phyloP scores from a whole-genome alignment of 2,888 invertebrate species.

The Eulithis testata region DNA sequence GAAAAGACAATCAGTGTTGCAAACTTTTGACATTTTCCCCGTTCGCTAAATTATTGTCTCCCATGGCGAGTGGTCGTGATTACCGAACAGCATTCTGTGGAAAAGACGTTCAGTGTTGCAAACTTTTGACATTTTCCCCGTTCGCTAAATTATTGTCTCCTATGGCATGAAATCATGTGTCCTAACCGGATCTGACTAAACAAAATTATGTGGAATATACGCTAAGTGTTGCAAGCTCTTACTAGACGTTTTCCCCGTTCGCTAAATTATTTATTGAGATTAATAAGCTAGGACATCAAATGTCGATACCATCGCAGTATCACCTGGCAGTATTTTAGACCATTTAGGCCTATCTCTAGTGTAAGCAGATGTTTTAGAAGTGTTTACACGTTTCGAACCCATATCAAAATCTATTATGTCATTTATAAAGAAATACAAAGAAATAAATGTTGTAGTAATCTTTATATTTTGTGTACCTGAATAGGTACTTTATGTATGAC shows the following conservation, averaged over 20 bases:
- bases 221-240: slow-evolving; percentile 46
- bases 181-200: slow-evolving; percentile 35
- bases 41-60: slow-evolving; percentile 70
- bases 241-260: slow-evolving; percentile 48
- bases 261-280: slow-evolving; percentile 66
- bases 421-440: slow-evolving; percentile 47
- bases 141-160: slow-evolving; percentile 73
- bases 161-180: slow-evolving; percentile 89
- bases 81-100: slow-evolving; percentile 34
- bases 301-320: slow-evolving; percentile 64
- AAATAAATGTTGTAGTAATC: slow-evolving; percentile 53
- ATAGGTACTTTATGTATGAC: neutral
- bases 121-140: slow-evolving; percentile 47
- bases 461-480: slow-evolving; percentile 21
- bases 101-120: slow-evolving; percentile 41
- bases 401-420: slow-evolving; percentile 62
- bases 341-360: slow-evolving; percentile 61
- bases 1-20: slow-evolving; percentile 39
- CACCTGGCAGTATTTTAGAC: slow-evolving; percentile 59
- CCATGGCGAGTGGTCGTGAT: slow-evolving; percentile 89
- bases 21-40: slow-evolving; percentile 46
- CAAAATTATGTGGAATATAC: slow-evolving; percentile 35
- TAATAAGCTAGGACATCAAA: slow-evolving; percentile 79
- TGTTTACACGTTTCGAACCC: slow-evolving; percentile 67
- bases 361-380: slow-evolving; percentile 62